These are phyloP conservation scores for Crenichthys baileyi DNA, from an alignment of 2,797 vertebrate species.

Conservation along the genomic window DNA sequence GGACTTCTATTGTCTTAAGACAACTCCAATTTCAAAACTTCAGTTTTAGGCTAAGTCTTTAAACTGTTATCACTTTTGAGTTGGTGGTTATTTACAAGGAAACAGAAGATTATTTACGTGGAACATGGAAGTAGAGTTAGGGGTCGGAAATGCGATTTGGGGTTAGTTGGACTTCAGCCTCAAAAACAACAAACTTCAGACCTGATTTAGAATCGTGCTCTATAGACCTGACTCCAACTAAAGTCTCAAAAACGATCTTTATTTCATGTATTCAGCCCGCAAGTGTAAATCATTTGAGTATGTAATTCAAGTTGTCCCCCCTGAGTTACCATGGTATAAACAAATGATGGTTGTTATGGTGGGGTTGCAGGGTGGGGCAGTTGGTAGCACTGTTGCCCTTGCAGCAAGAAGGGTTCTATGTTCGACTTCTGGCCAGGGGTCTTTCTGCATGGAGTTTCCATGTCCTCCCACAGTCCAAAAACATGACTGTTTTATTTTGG, in stretches of 20 bases:
- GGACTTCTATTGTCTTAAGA: neutral
- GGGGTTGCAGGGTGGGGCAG: too few relatives aligned
- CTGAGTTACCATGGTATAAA: neutral
- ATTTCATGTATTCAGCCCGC: neutral
- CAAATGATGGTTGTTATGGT: neutral
- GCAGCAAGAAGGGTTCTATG: too few relatives aligned
- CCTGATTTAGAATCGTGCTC: neutral
- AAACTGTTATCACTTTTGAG: neutral
- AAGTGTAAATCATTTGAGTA: neutral
- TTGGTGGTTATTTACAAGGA: neutral
- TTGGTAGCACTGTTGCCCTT: too few relatives aligned
- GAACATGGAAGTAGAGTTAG: neutral
- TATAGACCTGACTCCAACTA: neutral
- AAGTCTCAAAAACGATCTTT: neutral
- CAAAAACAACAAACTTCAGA: neutral
- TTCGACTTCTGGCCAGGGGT: too few relatives aligned
- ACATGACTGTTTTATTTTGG: too few relatives aligned
- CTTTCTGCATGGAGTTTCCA: too few relatives aligned
- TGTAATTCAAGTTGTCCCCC: neutral
- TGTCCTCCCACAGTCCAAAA: too few relatives aligned
- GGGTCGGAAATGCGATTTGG: neutral
- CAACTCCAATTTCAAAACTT: neutral
- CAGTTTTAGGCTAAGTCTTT: neutral
- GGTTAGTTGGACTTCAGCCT: neutral
- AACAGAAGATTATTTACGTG: neutral